These are phyloP conservation scores for Channa striata DNA, from an alignment of 2,797 vertebrate species.

Conservation along the genomic window DNA sequence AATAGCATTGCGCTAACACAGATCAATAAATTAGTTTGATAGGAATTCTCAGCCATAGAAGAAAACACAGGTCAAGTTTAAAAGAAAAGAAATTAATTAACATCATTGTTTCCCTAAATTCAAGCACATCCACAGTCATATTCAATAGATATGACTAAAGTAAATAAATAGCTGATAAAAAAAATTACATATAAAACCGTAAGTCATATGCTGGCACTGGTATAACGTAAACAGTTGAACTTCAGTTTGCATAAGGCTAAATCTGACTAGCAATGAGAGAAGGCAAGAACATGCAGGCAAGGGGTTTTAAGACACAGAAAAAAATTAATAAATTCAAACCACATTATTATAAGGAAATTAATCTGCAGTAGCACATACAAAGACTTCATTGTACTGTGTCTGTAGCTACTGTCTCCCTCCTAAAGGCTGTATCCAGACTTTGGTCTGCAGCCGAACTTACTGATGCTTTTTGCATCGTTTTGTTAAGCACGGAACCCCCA, in stretches of 20 bases:
- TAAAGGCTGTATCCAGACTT: background rate
- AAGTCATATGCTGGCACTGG: constrained; percentile 62
- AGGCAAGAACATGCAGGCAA: constrained; percentile 70
- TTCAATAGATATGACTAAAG: constrained; percentile 25
- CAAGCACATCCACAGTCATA: constrained; percentile 23
- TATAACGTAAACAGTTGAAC: constrained; percentile 60
- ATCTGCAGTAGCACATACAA: constrained; percentile 21
- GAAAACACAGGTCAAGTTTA: constrained; percentile 49
- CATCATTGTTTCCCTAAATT: constrained; percentile 5
- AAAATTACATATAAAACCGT: constrained; percentile 32
- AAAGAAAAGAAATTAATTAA: constrained; percentile 34
- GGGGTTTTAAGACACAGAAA: constrained; percentile 58
- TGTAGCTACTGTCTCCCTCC: background rate
- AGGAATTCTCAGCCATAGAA: constrained; percentile 23
- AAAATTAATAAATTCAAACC: constrained; percentile 9
- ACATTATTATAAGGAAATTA: constrained; percentile 5
- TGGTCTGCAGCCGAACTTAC: background rate
- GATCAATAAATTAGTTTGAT: constrained; percentile 22
- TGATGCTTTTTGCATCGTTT: background rate
- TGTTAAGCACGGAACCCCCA: constrained; percentile 7
- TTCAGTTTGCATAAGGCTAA: constrained; percentile 56
- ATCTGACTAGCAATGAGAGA: constrained; percentile 43
- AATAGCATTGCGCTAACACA: constrained; percentile 47
- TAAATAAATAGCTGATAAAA: constrained; percentile 37
- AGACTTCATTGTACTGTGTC: background rate